Conservation (phyloP, 2,113 vertebrate genomes). For the Perccottus glenii region DNA sequence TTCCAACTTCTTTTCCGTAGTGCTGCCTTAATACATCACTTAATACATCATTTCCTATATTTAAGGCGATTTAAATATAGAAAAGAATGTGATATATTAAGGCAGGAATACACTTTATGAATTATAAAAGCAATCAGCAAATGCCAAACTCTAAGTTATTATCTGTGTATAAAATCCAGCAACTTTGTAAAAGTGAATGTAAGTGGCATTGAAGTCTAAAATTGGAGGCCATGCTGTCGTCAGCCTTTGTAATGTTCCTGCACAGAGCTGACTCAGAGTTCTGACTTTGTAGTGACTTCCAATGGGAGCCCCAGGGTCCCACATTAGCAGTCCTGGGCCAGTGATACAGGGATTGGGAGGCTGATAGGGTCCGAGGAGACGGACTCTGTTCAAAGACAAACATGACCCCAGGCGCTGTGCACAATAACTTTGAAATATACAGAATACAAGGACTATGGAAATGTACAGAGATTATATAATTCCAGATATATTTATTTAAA, state of each 20-base stretch:
- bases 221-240: neutral
- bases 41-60: neutral
- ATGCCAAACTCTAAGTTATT: neutral
- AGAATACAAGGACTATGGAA: neutral
- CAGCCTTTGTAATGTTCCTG: neutral
- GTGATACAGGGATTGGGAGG: constrained; percentile 27
- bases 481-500: too few relatives aligned
- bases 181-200: neutral
- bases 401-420: constrained; percentile 34
- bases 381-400: constrained; percentile 39
- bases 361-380: constrained; percentile 10
- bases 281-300: constrained; percentile 60
- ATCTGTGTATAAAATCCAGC: neutral
- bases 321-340: constrained; percentile 38
- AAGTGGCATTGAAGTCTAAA: neutral
- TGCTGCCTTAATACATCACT: neutral
- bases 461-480: neutral
- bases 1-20: neutral
- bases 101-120: neutral
- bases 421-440: constrained; percentile 10
- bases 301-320: constrained; percentile 14
- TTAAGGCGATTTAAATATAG: neutral
- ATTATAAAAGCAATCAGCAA: neutral
- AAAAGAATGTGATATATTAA: neutral
- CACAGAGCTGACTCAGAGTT: constrained; percentile 39